Evolutionary conservation across 2,797 vertebrate species (phyloP), one percentile per base, ranked within the genome.

Genomic region (Sardinella longiceps): DNA sequence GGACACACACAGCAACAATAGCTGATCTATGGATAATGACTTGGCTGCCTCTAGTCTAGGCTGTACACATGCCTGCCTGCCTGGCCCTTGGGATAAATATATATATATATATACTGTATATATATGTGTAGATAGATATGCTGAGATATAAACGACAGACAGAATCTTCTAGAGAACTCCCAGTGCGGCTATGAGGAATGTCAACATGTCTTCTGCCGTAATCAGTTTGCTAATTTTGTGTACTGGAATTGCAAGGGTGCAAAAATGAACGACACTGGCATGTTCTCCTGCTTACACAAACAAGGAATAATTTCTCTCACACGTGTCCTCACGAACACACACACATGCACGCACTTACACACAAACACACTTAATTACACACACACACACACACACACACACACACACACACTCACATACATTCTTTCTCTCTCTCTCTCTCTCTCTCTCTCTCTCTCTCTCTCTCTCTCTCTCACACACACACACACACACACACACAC

Each of bases 1-100:
- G n/a, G n/a, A n/a, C n/a, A n/a, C n/a, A n/a, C n/a, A 20, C 63
- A 74, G 45, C 84, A 39, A 74, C 80, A 86, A 84, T 51, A 87
- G 90, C 90, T 90, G 88, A 92, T 92, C 89, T 89, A 85, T 91
- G 91, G 86, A 86, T 92, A 92, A 94, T 89, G 90, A 92, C 86
- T 90, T 92, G 91, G 90, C 91, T 1, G 37, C 84, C 83, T 84
- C 91, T 82, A 90, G 86, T 84, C 91, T 82, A 90, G 86, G 88
- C 91, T 88, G 81, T n/a, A 33, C 74, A 25, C 80, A 85, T 46
- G 11, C 83, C 45, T 81, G 37, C 80, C 81, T 46, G 11, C 83
- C 45, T 43, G 37, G 89, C 88, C 86, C 77, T 81, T 86, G 89
- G 84, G 89, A 89, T 86, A 66, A 82, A 84, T 92, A 92, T 94